These are phyloP conservation scores for Perccottus glenii DNA, from an alignment of 2,113 vertebrate species.

Conservation along the genomic window DNA sequence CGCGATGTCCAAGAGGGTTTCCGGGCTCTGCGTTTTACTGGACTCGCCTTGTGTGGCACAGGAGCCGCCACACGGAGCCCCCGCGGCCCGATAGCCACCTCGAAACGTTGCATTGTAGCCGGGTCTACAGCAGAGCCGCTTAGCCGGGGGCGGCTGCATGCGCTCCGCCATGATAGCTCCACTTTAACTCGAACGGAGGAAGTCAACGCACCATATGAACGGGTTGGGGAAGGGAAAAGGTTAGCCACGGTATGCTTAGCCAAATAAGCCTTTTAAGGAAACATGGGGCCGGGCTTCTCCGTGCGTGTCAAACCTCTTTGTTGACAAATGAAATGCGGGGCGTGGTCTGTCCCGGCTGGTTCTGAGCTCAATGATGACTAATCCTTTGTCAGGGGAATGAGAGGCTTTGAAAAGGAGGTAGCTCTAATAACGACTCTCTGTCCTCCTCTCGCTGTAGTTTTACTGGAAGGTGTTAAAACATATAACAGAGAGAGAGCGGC, in stretches of 20 bases:
- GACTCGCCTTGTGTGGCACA: conserved; percentile 73
- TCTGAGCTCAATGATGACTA: conserved; percentile 42
- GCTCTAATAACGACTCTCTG: background rate
- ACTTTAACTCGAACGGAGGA: conserved; percentile 90
- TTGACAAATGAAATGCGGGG: conserved; percentile 73
- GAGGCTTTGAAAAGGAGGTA: background rate
- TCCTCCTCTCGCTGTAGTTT: background rate
- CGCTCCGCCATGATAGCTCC: conserved; percentile 98
- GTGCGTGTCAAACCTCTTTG: conserved; percentile 74
- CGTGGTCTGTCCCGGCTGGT: conserved; percentile 51
- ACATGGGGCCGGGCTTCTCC: conserved; percentile 62
- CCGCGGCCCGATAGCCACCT: conserved; percentile 81
- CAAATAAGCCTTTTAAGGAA: conserved; percentile 82
- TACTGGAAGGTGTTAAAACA: conserved; percentile 1
- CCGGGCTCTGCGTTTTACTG: conserved; percentile 88
- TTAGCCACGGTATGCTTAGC: conserved; percentile 70
- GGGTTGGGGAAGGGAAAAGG: conserved; percentile 68
- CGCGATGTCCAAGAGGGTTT: conserved; percentile 92
- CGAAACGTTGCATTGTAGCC: conserved; percentile 81
- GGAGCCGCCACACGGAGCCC: conserved; percentile 80
- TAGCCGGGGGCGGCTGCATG: conserved; percentile 91
- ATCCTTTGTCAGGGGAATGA: conserved; percentile 46
- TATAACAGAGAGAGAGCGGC: background rate
- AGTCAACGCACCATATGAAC: conserved; percentile 91
- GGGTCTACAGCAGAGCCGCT: conserved; percentile 95